phyloP scores from a whole-genome alignment of 2,113 vertebrate species.

The Saguinus midas region DNA sequence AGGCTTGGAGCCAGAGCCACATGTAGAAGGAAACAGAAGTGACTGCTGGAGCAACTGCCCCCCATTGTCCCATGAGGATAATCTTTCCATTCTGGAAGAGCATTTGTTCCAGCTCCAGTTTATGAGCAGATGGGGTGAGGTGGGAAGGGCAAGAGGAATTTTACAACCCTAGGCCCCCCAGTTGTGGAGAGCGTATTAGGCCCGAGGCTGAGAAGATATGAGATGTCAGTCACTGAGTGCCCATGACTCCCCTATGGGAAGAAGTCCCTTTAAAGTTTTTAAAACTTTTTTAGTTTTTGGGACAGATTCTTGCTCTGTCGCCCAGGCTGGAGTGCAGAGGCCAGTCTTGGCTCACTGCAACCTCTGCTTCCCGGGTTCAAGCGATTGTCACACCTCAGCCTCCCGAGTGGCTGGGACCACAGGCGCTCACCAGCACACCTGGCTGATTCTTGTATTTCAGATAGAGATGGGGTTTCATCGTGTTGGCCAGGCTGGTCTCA shows the following conservation, averaged over 20 bases:
- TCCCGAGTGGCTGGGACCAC: no score
- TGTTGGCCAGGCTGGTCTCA: no score
- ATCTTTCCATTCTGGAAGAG: background rate
- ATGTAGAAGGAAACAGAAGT: background rate
- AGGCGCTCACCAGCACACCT: no score
- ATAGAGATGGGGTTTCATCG: no score
- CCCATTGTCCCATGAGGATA: rapidly evolving
- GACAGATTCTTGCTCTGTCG: no score
- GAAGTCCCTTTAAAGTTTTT: no score
- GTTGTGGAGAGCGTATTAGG: rapidly evolving
- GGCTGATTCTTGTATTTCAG: no score
- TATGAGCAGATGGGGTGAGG: background rate
- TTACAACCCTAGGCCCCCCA: background rate
- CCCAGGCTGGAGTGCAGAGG: no score
- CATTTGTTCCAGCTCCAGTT: background rate
- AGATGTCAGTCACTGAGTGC: rapidly evolving
- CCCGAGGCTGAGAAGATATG: background rate
- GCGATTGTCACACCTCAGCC: no score
- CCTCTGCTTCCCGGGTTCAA: no score
- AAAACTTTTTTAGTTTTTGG: no score
- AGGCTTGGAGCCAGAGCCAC: background rate
- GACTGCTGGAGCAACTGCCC: rapidly evolving
- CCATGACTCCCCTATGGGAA: rapidly evolving
- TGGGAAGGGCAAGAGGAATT: rapidly evolving
- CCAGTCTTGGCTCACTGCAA: no score